Evolutionary conservation across 2,113 vertebrate genomes (phyloP).

Genomic region (Antechinus flavipes): DNA sequence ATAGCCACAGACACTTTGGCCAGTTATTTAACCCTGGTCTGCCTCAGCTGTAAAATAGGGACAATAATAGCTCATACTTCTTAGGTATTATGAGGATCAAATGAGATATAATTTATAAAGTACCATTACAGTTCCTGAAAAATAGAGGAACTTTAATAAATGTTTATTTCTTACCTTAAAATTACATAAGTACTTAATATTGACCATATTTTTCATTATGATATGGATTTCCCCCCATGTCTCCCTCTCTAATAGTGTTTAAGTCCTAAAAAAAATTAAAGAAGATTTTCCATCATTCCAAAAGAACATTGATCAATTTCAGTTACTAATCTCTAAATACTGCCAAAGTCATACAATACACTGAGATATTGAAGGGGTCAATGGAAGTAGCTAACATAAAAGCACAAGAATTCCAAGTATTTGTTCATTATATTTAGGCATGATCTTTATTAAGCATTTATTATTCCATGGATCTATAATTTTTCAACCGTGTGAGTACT

Average conservation of each 20-base stretch:
- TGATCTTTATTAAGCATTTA: background rate
- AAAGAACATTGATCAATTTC: background rate
- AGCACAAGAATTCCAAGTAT: background rate
- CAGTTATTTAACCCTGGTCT: background rate
- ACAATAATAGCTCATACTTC: background rate
- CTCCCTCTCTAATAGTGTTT: background rate
- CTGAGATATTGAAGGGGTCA: background rate
- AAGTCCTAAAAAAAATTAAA: background rate
- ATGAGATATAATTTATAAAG: background rate
- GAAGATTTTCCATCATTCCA: background rate
- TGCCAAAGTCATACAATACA: background rate
- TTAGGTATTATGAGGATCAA: background rate
- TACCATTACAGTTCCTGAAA: background rate
- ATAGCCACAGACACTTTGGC: background rate
- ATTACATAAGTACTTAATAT: background rate
- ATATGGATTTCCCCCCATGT: background rate
- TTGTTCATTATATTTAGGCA: background rate
- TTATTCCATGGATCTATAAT: background rate
- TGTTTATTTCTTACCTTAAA: background rate
- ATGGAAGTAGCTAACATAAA: background rate
- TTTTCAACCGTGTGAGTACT: background rate
- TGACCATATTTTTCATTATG: background rate
- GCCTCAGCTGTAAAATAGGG: background rate
- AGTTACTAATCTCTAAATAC: background rate
- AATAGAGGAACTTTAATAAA: background rate